Conservation (phyloP, 92 coral and sea anemone genomes). For the Diadumene lineata region DNA sequence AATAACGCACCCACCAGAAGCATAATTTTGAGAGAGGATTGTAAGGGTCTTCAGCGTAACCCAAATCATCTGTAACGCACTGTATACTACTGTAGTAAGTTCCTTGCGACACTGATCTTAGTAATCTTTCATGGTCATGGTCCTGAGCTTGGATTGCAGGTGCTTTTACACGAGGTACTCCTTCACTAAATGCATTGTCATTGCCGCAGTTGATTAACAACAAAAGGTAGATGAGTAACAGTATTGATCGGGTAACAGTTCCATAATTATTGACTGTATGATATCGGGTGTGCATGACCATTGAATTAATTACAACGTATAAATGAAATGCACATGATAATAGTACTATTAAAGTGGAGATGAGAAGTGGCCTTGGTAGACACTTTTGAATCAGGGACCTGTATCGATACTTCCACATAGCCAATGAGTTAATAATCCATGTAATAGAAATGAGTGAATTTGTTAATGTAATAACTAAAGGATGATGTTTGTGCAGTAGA, state of each 20-base stretch:
- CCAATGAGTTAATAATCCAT: constrained; percentile 67
- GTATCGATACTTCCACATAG: constrained; percentile 68
- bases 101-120: constrained; percentile 62
- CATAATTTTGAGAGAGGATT: constrained; percentile 72
- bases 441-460: constrained; percentile 56
- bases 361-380: constrained; percentile 44
- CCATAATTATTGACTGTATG: constrained; percentile 68
- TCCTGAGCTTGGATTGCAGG: constrained; percentile 57
- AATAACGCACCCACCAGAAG: constrained; percentile 89
- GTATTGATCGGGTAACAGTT: constrained; percentile 44
- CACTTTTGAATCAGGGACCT: constrained; percentile 42
- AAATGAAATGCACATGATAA: constrained; percentile 48
- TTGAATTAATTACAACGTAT: constrained; percentile 50
- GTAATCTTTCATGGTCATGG: constrained; percentile 58
- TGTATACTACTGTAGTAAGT: constrained; percentile 85
- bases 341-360: constrained; percentile 39
- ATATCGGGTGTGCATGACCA: constrained; percentile 17
- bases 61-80: constrained; percentile 68
- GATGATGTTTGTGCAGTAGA: constrained; percentile 33
- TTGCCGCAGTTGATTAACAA: constrained; percentile 44
- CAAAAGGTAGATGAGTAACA: constrained; percentile 52
- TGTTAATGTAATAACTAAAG: constrained; percentile 61
- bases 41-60: constrained; percentile 77
- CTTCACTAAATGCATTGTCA: background rate
- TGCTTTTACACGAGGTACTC: constrained; percentile 12